phyloP scores from a whole-genome alignment of 2,888 invertebrate species.

The Nowickia ferox region DNA sequence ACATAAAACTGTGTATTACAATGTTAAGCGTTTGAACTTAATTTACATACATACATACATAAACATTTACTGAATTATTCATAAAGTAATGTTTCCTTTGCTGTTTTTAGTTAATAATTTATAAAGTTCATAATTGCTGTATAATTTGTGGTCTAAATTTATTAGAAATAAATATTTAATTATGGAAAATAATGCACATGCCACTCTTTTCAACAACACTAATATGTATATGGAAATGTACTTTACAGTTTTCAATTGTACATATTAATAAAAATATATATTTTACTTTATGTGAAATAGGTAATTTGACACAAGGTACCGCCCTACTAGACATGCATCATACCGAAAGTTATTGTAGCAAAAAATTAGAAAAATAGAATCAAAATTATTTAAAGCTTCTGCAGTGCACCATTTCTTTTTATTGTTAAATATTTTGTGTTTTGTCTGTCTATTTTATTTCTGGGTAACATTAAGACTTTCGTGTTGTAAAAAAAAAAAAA shows the following conservation, averaged over 20 bases:
- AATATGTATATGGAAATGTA: background rate
- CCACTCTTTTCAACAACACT: too few species aligned
- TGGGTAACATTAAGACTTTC: constrained; percentile 51
- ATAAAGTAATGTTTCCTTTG: background rate
- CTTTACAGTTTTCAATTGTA: background rate
- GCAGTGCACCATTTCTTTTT: constrained; percentile 66
- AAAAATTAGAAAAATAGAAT: constrained; percentile 3
- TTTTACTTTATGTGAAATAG: background rate
- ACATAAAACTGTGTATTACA: too few species aligned
- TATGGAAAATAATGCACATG: constrained; percentile 22
- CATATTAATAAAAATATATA: background rate
- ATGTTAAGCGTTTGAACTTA: too few species aligned
- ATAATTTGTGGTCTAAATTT: background rate
- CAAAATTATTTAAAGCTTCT: constrained; percentile 63
- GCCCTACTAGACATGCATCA: constrained; percentile 19
- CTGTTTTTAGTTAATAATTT: background rate
- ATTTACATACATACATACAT: too few species aligned
- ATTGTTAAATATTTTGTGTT: constrained; percentile 9
- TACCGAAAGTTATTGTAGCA: constrained; percentile 2
- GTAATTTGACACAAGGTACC: background rate
- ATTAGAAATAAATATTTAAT: constrained; percentile 18
- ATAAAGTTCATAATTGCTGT: background rate
- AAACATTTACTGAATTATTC: background rate
- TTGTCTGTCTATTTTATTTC: constrained; percentile 14
- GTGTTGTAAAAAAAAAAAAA: too few species aligned